These are phyloP conservation scores for Drosophila mimica DNA, from an alignment of 2,888 invertebrate genomes.

Conservation along the genomic window DNA sequence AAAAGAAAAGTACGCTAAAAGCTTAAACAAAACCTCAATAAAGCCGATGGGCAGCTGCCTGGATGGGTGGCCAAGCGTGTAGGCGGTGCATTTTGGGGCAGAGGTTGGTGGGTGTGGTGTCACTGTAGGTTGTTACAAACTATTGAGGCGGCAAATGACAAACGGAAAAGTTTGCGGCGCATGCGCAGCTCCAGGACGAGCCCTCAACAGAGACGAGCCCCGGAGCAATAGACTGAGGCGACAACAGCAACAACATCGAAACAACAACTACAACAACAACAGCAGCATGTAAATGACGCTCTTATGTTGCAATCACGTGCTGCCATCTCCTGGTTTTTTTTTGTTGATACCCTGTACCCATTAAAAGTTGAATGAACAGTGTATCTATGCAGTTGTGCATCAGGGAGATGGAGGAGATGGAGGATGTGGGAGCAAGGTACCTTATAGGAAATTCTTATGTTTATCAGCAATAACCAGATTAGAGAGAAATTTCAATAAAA, in stretches of 20 bases:
- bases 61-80: background rate
- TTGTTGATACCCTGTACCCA: background rate
- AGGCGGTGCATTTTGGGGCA: background rate
- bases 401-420: too few relatives aligned
- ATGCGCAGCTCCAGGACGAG: slow-evolving; percentile 52
- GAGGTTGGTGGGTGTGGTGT: background rate
- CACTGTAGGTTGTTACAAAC: slow-evolving; percentile 57
- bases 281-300: slow-evolving; percentile 74
- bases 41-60: slow-evolving; percentile 55
- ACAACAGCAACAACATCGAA: slow-evolving; percentile 26
- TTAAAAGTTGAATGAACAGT: background rate
- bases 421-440: too few relatives aligned
- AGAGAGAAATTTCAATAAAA: background rate
- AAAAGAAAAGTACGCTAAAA: slow-evolving; percentile 74
- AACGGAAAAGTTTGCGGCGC: slow-evolving; percentile 78
- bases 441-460: background rate
- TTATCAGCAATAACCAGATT: background rate
- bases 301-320: slow-evolving; percentile 76
- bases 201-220: slow-evolving; percentile 26
- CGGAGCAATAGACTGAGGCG: slow-evolving; percentile 17
- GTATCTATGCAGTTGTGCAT: too few relatives aligned
- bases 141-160: slow-evolving; percentile 77
- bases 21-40: slow-evolving; percentile 81
- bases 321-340: slow-evolving; percentile 32
- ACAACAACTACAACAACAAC: slow-evolving; percentile 20